Evolutionary conservation across 2,797 vertebrate species (phyloP).

Genomic region (Brachymystax lenok): DNA sequence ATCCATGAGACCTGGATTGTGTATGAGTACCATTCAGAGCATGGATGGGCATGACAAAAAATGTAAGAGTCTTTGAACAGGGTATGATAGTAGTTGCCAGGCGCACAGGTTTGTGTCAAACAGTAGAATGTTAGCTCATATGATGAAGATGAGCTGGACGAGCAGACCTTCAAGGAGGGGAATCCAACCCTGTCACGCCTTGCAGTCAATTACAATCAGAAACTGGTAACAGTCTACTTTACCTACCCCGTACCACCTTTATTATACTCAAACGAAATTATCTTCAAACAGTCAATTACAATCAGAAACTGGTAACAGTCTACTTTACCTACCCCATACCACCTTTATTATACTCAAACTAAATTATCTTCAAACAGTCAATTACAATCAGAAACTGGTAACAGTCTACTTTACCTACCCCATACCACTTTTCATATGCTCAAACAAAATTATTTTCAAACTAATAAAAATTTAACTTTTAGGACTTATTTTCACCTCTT

Average conservation of each 20-base stretch:
- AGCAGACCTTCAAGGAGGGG: conserved; percentile 86
- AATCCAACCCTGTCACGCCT: conserved; percentile 87
- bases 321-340: background rate
- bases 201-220: conserved; percentile 89
- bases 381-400: too few relatives aligned
- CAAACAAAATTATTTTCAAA: background rate
- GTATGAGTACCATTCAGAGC: too few relatives aligned
- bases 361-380: too few relatives aligned
- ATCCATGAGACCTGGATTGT: too few relatives aligned
- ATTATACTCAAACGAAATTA: background rate
- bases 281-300: conserved; percentile 75
- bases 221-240: conserved; percentile 71
- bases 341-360: background rate
- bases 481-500: too few relatives aligned
- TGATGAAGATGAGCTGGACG: conserved; percentile 67
- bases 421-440: background rate
- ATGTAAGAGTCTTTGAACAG: too few relatives aligned
- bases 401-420: background rate
- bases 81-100: too few relatives aligned
- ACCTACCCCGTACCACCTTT: background rate
- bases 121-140: too few relatives aligned
- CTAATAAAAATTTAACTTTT: background rate
- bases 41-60: too few relatives aligned
- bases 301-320: conserved; percentile 84
- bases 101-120: too few relatives aligned